Evolutionary conservation across 2,797 vertebrate genomes (phyloP).

Genomic region (Eulemur albifrons): DNA sequence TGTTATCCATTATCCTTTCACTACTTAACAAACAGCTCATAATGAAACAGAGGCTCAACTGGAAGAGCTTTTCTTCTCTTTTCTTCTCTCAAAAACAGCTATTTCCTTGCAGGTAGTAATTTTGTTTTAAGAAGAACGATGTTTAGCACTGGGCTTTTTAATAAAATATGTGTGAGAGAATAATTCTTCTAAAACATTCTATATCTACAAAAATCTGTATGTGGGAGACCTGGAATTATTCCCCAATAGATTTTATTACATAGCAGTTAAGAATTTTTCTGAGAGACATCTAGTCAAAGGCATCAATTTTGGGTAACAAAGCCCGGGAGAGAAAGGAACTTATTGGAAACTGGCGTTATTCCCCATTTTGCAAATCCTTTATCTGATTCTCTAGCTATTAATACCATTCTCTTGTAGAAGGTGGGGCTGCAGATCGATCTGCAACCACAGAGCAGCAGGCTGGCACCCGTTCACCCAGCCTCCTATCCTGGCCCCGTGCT

Average conservation of each 20-base stretch:
- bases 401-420: not conserved
- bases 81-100: conserved; percentile 58
- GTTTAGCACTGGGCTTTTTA: conserved; percentile 63
- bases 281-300: conserved; percentile 54
- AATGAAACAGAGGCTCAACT: not conserved
- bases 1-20: conserved; percentile 75
- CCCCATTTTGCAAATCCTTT: fast-evolving
- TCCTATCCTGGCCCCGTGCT: fast-evolving
- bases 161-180: conserved; percentile 64
- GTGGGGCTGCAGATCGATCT: fast-evolving
- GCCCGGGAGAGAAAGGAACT: not conserved
- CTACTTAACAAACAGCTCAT: conserved; percentile 47
- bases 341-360: fast-evolving
- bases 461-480: fast-evolving
- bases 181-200: conserved; percentile 66
- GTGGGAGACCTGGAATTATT: conserved; percentile 59
- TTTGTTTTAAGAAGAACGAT: conserved; percentile 69
- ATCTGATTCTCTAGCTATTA: not conserved
- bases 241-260: conserved; percentile 70
- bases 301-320: conserved; percentile 30
- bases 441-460: fast-evolving
- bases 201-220: conserved; percentile 62
- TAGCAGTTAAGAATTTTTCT: conserved; percentile 56
- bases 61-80: not conserved
- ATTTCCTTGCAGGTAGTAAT: conserved; percentile 70